phyloP scores from a whole-genome alignment of 2,797 vertebrate genomes.

The Carcharodon carcharias region DNA sequence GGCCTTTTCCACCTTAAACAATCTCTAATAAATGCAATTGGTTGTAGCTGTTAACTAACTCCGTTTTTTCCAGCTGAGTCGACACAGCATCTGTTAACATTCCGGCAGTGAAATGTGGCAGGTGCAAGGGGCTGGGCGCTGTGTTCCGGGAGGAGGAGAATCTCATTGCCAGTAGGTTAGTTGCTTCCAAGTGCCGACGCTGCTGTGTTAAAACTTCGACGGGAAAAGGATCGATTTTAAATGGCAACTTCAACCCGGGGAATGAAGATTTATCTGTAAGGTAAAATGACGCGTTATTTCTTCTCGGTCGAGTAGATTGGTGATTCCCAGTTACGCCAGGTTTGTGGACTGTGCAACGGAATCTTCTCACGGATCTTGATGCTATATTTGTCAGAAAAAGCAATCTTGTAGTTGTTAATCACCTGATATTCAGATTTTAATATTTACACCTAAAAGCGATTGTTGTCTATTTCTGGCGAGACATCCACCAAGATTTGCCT shows the following conservation, averaged over 20 bases:
- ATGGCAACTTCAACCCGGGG: not conserved
- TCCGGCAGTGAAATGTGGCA: not conserved
- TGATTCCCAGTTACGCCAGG: not conserved
- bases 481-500: not conserved
- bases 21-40: not conserved
- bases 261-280: not conserved
- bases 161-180: not conserved
- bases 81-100: not conserved
- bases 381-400: not conserved
- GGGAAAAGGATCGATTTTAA: not conserved
- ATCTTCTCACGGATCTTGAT: not conserved
- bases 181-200: not conserved
- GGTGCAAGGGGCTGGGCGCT: not conserved
- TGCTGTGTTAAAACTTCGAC: not conserved
- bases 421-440: not conserved
- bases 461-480: not conserved
- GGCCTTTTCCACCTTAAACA: too few relatives aligned
- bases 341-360: not conserved
- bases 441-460: not conserved
- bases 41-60: not conserved
- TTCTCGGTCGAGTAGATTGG: not conserved
- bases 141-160: constrained; percentile 17
- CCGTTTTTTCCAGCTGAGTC: not conserved
- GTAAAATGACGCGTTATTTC: not conserved
- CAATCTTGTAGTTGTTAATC: not conserved